Percentiles rank a stretch among this genome's conserved stretches.
phyloP scores from a whole-genome alignment of 2,888 invertebrate genomes.

The Coleophora deauratella region DNA sequence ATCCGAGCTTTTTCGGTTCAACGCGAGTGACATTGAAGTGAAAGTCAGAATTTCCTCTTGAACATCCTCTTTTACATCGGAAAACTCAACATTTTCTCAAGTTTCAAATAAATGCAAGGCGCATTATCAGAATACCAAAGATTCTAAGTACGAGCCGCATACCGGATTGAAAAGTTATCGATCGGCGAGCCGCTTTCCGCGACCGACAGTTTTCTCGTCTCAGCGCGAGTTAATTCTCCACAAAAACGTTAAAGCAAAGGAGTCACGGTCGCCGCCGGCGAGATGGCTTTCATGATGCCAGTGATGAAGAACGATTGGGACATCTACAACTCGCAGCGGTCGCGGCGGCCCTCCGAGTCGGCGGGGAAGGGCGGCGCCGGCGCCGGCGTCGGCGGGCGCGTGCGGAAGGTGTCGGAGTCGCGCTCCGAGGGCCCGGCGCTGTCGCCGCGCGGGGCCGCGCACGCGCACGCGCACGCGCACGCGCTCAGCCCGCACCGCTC shows the following conservation, averaged over 20 bases:
- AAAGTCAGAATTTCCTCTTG: slow-evolving; percentile 42
- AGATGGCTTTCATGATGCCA: slow-evolving; percentile 97
- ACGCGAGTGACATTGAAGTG: slow-evolving; percentile 63
- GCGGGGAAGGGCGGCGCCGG: slow-evolving; percentile 40
- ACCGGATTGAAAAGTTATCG: slow-evolving; percentile 28
- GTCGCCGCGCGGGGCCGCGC: slow-evolving; percentile 76
- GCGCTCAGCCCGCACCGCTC: slow-evolving; percentile 76
- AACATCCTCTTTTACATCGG: slow-evolving; percentile 20
- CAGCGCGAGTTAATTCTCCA: slow-evolving; percentile 34
- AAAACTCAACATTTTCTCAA: slow-evolving; percentile 26
- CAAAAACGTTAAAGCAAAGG: slow-evolving; percentile 63
- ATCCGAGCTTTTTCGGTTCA: slow-evolving; percentile 45
- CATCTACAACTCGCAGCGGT: slow-evolving; percentile 89
- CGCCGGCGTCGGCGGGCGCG: slow-evolving; percentile 51
- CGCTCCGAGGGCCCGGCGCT: slow-evolving; percentile 83
- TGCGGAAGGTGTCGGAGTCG: slow-evolving; percentile 82
- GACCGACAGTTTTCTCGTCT: slow-evolving; percentile 28
- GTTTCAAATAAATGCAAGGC: slow-evolving; percentile 22
- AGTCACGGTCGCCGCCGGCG: slow-evolving; percentile 54
- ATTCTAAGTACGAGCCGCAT: slow-evolving; percentile 20
- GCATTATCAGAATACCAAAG: slow-evolving; percentile 19
- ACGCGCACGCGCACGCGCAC: slow-evolving; percentile 47
- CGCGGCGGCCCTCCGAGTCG: slow-evolving; percentile 84
- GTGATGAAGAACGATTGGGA: slow-evolving; percentile 95
- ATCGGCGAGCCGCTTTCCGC: slow-evolving; percentile 37